Evolutionary conservation across 2,888 invertebrate genomes (phyloP).

Genomic region (Calliopum simillimum): DNA sequence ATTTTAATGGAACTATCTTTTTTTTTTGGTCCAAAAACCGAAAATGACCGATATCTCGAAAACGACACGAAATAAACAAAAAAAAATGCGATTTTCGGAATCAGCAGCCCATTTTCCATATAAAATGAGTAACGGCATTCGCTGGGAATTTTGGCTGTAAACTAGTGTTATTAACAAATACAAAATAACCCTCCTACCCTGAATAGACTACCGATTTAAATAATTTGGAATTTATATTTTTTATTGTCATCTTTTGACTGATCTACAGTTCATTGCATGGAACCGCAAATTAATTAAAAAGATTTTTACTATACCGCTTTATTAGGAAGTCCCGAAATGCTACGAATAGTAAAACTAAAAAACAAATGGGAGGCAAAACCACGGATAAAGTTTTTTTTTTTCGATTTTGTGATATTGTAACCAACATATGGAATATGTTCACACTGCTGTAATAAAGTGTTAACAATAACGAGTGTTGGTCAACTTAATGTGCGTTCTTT

Average conservation of each 20-base stretch:
- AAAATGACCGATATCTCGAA: too few species aligned
- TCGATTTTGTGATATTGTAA: conserved; percentile 31
- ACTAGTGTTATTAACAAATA: too few species aligned
- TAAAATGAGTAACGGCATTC: too few species aligned
- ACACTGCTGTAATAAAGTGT: conserved; percentile 34
- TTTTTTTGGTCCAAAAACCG: too few species aligned
- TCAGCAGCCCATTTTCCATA: too few species aligned
- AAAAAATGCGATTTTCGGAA: too few species aligned
- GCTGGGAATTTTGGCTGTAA: too few species aligned
- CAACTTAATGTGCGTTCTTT: conserved; percentile 59
- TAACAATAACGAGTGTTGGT: conserved; percentile 48
- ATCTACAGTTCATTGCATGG: conserved; percentile 20
- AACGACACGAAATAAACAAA: too few species aligned
- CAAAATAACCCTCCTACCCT: too few species aligned
- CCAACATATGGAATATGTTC: conserved; percentile 45
- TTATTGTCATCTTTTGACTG: conserved; percentile 23
- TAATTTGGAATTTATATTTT: too few species aligned
- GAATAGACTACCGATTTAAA: too few species aligned
- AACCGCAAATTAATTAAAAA: conserved; percentile 26
- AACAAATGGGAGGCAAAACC: conserved; percentile 59
- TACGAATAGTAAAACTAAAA: conserved; percentile 45
- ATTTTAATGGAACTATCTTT: too few species aligned
- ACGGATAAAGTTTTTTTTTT: conserved; percentile 44
- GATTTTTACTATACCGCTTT: conserved; percentile 55
- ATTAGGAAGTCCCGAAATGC: conserved; percentile 59